Base-by-base conservation (phyloP, 2,113 vertebrate species). In the Lampris megalopsis region DNA sequence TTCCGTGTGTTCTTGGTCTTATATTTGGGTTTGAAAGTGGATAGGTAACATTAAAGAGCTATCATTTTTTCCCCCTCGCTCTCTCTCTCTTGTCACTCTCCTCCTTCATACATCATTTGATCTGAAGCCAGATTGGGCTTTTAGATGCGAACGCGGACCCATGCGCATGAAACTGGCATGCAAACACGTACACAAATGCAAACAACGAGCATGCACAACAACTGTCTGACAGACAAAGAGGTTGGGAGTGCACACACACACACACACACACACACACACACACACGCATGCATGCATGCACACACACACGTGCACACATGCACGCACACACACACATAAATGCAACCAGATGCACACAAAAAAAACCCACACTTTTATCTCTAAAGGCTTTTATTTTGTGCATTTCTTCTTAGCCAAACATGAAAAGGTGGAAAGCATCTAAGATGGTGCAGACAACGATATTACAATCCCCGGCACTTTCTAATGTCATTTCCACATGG, bases 31-130 rank as follows among this genome's bases (percentile, higher is more conserved):
- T 86, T 84, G 82, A 87, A 85, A 90, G 91, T 91, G 87, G 87
- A 92, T 88, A 83, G 93, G 87, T 90, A 91, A 84, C 87, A 84
- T 91, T 90, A 90, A 88, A 91, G 87, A 87, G 86, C 87, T 86
- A 91, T 93, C 90, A 91, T 83, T 93, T 91, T 80, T 83, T 83
- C 85, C 79, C 77, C 86, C 81, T n/a, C n/a, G n/a, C n/a, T n/a
- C n/a, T n/a, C n/a, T n/a, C n/a, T n/a, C n/a, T n/a, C n/a, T n/a
- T 90, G 89, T 91, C 91, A 92, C 84, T 90, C 88, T 87, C 81
- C 81, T 93, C 80, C 89, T 92, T 93, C 89, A 82, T 87, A 89
- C 90, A 69, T 59, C 80, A 86, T 90, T 92, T 92, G 91, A 93
- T 93, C 89, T 93, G 63, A 87, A 91, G 86, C 81, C 67, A 83